Base-by-base conservation (phyloP, 2,888 invertebrate species). In the Rotaria macrura region DNA sequence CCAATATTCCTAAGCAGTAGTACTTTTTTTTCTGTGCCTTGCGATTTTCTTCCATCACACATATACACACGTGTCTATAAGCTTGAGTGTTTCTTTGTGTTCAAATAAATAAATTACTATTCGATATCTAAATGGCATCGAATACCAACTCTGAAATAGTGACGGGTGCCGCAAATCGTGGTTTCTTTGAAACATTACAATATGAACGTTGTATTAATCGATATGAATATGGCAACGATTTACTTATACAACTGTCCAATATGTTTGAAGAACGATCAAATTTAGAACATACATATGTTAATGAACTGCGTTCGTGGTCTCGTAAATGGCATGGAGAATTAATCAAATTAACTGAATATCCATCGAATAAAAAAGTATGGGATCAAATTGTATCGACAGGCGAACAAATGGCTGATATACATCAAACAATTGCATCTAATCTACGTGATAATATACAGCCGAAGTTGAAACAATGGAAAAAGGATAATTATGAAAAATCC, bases 211-310 rank as follows among this genome's bases (percentile, higher is more conserved):
- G 84, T 84, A 38, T 54, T 29, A 38, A 84, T 25, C 52, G 52
- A 12, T 84, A 84, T 54, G 84, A 84, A 52, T 54, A 52, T 25
- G 54, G 52, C 10, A 1, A 52, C 52, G 84, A 49, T 6, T 84
- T 52, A 38, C 23, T 84, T n/a, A 20, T 5, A 25, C 43, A 43
- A 20, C n/a, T 79, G 0, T 79, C 43, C 3, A 79, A 9, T 1
- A 84, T 84, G 84, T 52, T 54, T 52, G 84, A 84, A 29, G 84
- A 84, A 84, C 84, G 84, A 34, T 29, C 84, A 23, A 23, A 12
- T 12, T 23, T 84, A 49, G 84, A 84, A 84, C 34, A 49, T 38
- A 23, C 23, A 23, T 84, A 84, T 84, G 54, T 54, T 2, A 54
- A 52, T 49, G n/a, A 29, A 38, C 10, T 84, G 20, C 47, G 84